Conservation (phyloP, 2,888 invertebrate genomes). For the Orchesella flavescens region DNA sequence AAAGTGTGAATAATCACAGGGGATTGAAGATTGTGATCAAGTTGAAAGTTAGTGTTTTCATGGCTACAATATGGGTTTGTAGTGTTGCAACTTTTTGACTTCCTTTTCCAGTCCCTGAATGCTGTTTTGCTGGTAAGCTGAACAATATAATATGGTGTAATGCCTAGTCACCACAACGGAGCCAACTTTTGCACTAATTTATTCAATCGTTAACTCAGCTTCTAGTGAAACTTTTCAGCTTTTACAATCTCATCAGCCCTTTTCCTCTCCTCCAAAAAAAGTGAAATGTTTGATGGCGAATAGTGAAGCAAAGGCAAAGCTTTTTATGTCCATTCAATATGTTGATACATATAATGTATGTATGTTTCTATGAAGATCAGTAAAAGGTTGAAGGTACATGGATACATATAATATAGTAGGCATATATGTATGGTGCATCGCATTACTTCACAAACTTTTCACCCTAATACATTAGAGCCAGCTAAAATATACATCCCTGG, state of each 20-base stretch:
- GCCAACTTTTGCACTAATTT: constrained; percentile 62
- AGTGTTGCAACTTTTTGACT: constrained; percentile 25
- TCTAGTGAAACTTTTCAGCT: constrained; percentile 45
- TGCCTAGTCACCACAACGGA: not conserved
- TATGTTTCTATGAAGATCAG: too few species aligned
- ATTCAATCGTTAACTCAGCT: constrained; percentile 60
- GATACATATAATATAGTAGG: too few species aligned
- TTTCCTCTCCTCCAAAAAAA: constrained; percentile 37
- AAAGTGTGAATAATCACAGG: constrained; percentile 36
- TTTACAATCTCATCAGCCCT: constrained; percentile 43
- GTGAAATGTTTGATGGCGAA: constrained; percentile 17
- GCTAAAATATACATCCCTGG: not conserved
- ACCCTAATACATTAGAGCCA: not conserved
- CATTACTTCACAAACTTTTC: not conserved
- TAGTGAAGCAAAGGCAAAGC: constrained; percentile 40
- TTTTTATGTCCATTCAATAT: constrained; percentile 17
- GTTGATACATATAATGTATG: too few species aligned
- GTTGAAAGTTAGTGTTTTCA: constrained; percentile 6
- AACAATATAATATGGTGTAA: not conserved
- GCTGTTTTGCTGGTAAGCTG: not conserved
- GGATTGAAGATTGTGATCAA: constrained; percentile 28
- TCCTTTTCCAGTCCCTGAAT: constrained; percentile 23
- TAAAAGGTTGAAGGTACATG: too few species aligned
- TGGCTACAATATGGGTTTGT: not conserved
- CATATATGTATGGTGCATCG: too few species aligned